Percentiles rank a stretch among this genome's conserved stretches.
These are phyloP conservation scores for Mamestra brassicae DNA, from an alignment of 2,888 invertebrate species.

Conservation along the genomic window DNA sequence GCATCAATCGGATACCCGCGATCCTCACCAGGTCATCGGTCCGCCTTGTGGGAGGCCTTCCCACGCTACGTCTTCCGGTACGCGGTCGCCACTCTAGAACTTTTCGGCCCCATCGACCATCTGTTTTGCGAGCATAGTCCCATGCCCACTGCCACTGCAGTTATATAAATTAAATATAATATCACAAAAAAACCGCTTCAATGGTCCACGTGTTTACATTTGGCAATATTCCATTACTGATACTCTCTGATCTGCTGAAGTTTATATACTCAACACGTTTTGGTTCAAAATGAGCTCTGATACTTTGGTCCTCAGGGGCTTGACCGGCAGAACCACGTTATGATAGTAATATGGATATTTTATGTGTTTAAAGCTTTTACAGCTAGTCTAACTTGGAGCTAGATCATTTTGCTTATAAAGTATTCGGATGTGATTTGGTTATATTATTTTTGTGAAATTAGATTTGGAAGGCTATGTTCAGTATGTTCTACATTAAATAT, in stretches of 20 bases:
- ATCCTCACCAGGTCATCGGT: too few species aligned
- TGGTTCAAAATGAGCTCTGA: conserved; percentile 25
- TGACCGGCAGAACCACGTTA: conserved; percentile 4
- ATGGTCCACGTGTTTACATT: not conserved
- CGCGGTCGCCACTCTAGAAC: too few species aligned
- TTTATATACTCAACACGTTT: conserved; percentile 34
- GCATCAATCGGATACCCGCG: too few species aligned
- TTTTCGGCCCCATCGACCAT: too few species aligned
- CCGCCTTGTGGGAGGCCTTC: too few species aligned
- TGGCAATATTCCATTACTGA: conserved; percentile 37
- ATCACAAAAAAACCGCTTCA: not conserved
- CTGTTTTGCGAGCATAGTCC: too few species aligned
- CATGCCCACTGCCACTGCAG: too few species aligned
- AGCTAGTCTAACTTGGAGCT: not conserved
- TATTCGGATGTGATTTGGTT: not conserved
- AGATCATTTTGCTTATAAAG: not conserved
- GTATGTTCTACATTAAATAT: not conserved
- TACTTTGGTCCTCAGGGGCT: conserved; percentile 21
- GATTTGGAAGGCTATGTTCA: not conserved
- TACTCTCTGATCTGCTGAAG: not conserved
- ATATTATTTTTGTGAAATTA: not conserved
- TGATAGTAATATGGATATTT: conserved; percentile 5
- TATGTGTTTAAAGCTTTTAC: conserved; percentile 14
- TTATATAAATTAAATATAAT: too few species aligned
- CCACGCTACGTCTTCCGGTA: too few species aligned